Base-by-base conservation (phyloP, 2,888 invertebrate genomes). In the Erynnis tages region DNA sequence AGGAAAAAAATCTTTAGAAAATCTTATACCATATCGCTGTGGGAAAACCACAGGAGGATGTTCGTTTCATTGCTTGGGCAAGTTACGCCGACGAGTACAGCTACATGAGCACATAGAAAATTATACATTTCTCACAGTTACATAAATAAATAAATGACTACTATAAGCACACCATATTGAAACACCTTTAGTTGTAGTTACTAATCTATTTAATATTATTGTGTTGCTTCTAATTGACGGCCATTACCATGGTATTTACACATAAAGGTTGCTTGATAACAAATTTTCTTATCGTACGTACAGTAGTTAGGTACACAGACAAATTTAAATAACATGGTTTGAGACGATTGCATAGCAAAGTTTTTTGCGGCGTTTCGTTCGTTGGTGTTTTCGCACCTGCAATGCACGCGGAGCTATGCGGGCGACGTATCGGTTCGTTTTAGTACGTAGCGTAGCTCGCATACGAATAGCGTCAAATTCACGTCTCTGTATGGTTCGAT, bases 401-500 rank as follows among this genome's bases (percentile, higher is more conserved):
- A 55, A 38, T 38, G 68, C 69, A 75, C 79, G 80, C 76, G 71
- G 58, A 62, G 67, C 57, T 75, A 82, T 79, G 79, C 71, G 66
- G 57, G 59, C 59, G 54, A 66, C 57, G 57, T 55, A 65, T 55
- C 53, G 55, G 54, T 48, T 23, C 73, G n/a, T n/a, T n/a, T n/a
- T n/a, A n/a, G n/a, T n/a, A n/a, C n/a, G n/a, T n/a, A n/a, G n/a
- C n/a, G 71, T 67, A 56, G 47, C 61, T 40, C 56, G 75, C 72
- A 79, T 76, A 75, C 67, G 67, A 62, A 73, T 68, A 60, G 35
- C 49, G 17, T 30, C 52, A 30, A 53, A 60, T 48, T 48, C 53
- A 48, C 35, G 37, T 54, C 54, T 57, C 47, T 55, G 43, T 63
- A 65, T 54, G 61, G 62, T 48, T 53, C 58, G 54, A 52, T 50